A percentile compares a stretch with the other conserved stretches of the same genome.
These are phyloP conservation scores for Brassicogethes aeneus DNA, from an alignment of 2,888 invertebrate species.

Conservation along the genomic window DNA sequence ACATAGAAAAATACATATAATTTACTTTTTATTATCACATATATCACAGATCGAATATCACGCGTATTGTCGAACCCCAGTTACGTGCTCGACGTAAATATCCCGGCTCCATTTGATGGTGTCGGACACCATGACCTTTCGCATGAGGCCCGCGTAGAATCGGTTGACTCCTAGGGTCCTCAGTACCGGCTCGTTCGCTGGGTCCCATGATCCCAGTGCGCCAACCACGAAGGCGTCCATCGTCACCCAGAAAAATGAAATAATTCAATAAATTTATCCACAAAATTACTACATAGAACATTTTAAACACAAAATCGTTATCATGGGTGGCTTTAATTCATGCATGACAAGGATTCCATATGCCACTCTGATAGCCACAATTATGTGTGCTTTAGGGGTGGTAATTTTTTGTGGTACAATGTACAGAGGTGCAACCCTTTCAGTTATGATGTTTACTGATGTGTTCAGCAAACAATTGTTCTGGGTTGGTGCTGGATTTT, in stretches of 20 bases:
- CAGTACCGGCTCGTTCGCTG: no score
- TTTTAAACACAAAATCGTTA: neutral
- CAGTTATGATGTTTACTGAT: constrained; percentile 78
- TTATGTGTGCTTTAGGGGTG: constrained; percentile 90
- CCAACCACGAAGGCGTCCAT: no score
- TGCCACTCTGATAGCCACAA: constrained; percentile 89
- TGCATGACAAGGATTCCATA: constrained; percentile 88
- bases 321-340: constrained; percentile 57
- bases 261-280: constrained; percentile 19
- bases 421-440: constrained; percentile 82
- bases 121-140: no score
- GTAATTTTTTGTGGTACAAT: constrained; percentile 91
- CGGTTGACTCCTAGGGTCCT: no score
- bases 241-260: constrained; percentile 2
- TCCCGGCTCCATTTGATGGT: no score
- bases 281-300: neutral
- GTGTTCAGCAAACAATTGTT: constrained; percentile 74
- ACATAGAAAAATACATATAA: no score
- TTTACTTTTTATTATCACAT: no score
- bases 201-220: no score
- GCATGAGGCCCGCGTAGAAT: no score
- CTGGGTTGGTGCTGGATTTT: constrained; percentile 86
- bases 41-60: no score
- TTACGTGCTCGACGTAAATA: no score
- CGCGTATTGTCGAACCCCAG: no score